Evolutionary conservation across 64 coral and sea anemone genomes (phyloP).

Genomic region (Montipora cactus): DNA sequence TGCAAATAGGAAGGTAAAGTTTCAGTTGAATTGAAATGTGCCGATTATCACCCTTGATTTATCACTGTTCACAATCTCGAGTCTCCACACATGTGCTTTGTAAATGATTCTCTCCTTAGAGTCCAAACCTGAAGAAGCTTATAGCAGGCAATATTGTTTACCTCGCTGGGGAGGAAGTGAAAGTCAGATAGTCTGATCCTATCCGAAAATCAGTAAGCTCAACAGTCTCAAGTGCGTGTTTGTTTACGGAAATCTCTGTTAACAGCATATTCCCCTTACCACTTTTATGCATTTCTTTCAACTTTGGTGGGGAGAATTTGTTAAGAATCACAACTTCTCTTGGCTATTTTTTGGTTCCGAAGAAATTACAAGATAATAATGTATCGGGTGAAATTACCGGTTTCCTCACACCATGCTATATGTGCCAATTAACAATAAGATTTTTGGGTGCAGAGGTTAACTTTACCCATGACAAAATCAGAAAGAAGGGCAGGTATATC

Average conservation of each 20-base stretch:
- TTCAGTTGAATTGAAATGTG: background rate
- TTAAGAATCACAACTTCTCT: too few relatives aligned
- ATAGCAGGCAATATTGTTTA: conserved; percentile 13
- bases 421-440: too few relatives aligned
- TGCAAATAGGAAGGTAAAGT: background rate
- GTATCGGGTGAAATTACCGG: too few relatives aligned
- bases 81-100: background rate
- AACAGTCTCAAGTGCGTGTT: background rate
- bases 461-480: too few relatives aligned
- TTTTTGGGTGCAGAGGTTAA: too few relatives aligned
- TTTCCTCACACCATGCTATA: too few relatives aligned
- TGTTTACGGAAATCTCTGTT: background rate
- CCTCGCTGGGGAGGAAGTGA: background rate
- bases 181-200: conserved; percentile 22
- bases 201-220: background rate
- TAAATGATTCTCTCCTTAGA: background rate
- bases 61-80: background rate
- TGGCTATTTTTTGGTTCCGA: too few relatives aligned
- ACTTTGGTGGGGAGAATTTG: too few relatives aligned
- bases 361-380: too few relatives aligned
- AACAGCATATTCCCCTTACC: background rate
- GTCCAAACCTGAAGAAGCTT: conserved; percentile 55
- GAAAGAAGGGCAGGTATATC: too few relatives aligned
- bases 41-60: background rate
- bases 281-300: background rate